Conservation (phyloP, 2,797 vertebrate species). For the Enteromius paludinosus region DNA sequence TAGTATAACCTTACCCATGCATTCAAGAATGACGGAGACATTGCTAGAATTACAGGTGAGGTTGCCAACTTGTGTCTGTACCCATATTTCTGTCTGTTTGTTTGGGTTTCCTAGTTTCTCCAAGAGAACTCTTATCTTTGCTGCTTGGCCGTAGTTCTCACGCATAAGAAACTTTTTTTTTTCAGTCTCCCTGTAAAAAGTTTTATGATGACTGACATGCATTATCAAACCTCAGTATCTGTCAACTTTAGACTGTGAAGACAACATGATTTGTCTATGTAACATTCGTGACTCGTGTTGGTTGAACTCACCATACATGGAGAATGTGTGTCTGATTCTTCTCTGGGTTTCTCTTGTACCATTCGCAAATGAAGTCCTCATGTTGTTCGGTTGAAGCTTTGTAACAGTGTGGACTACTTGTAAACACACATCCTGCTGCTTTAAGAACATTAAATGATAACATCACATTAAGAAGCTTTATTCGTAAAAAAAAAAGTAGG, state of each 20-base stretch:
- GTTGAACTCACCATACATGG: constrained; percentile 44
- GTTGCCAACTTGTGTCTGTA: constrained; percentile 28
- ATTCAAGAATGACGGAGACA: constrained; percentile 36
- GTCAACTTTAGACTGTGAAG: not conserved
- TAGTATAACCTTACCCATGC: constrained; percentile 40
- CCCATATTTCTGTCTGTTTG: constrained; percentile 42
- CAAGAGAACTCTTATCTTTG: not conserved
- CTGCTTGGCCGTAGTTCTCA: not conserved
- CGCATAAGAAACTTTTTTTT: not conserved
- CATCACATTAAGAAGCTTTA: too few relatives aligned
- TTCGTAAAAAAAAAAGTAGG: too few relatives aligned
- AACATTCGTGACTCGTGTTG: not conserved
- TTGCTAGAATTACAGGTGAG: constrained; percentile 41
- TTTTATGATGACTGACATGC: not conserved
- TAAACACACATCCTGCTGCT: constrained; percentile 42
- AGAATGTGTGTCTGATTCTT: constrained; percentile 42
- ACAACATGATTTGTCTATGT: not conserved
- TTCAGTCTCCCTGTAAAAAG: constrained; percentile 15
- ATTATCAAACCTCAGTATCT: not conserved
- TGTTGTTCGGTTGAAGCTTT: constrained; percentile 21
- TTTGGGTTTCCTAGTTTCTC: constrained; percentile 22
- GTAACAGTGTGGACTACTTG: constrained; percentile 45
- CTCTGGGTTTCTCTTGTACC: constrained; percentile 29
- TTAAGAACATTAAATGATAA: not conserved
- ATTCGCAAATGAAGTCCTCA: constrained; percentile 53